Evolutionary conservation across 2,113 vertebrate genomes (phyloP).

Genomic region (Paradoxurus hermaphroditus): DNA sequence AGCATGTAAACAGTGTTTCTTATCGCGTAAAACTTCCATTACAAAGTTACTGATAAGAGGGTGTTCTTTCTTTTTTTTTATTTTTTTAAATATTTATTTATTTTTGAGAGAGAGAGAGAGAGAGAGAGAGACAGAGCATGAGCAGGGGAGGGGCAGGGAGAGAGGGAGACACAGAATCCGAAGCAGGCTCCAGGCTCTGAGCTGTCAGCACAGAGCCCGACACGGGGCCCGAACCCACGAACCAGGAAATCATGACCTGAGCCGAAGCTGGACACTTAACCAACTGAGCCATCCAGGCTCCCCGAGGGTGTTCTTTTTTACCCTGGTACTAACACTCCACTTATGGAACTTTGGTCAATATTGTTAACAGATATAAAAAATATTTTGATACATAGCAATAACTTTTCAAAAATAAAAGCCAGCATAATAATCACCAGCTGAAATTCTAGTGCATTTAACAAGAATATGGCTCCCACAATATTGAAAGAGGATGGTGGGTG

Average conservation of each 20-base stretch:
- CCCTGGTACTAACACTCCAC: background rate
- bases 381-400: slow-evolving; percentile 7
- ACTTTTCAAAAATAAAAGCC: background rate
- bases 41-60: background rate
- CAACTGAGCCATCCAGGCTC: too few species aligned
- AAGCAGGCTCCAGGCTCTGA: too few species aligned
- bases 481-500: background rate
- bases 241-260: too few species aligned
- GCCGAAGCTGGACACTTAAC: too few species aligned
- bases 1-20: background rate
- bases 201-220: too few species aligned
- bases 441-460: slow-evolving; percentile 33
- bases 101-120: too few species aligned
- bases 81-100: too few species aligned
- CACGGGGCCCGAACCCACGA: too few species aligned
- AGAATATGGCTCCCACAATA: background rate
- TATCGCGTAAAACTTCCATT: background rate
- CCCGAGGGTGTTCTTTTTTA: background rate
- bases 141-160: too few species aligned
- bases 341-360: background rate
- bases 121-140: too few species aligned
- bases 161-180: too few species aligned
- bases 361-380: background rate
- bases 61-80: background rate
- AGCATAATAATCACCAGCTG: background rate